A percentile compares a stretch with the other conserved stretches of the same genome.
These are phyloP conservation scores for Cyprinodon diabolis DNA, from an alignment of 2,797 vertebrate genomes.

Conservation along the genomic window DNA sequence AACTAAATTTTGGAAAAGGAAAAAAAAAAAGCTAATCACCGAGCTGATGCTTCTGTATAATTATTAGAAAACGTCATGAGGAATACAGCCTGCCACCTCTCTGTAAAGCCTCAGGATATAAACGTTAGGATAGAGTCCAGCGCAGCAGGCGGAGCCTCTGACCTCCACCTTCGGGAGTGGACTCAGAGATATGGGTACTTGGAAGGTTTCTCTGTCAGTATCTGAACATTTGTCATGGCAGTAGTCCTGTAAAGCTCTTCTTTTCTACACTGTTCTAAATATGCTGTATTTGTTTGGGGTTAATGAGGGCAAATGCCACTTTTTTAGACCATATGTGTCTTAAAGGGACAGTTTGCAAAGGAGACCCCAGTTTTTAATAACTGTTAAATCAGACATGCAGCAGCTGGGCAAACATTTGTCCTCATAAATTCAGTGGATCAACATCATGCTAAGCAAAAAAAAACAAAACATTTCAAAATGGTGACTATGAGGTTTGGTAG, in stretches of 20 bases:
- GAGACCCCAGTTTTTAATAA: conserved; percentile 19
- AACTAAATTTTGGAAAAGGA: conserved; percentile 30
- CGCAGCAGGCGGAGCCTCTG: conserved; percentile 54
- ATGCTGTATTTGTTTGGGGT: conserved; percentile 41
- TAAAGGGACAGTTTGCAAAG: conserved; percentile 48
- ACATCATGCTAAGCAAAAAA: conserved; percentile 21
- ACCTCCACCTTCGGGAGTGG: conserved; percentile 59
- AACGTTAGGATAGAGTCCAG: conserved; percentile 29
- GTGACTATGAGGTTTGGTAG: conserved; percentile 32
- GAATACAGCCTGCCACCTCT: conserved; percentile 43
- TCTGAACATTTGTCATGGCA: conserved; percentile 50
- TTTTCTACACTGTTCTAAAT: conserved; percentile 46
- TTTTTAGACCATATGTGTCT: conserved; percentile 52
- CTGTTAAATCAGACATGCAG: background rate
- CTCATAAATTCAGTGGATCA: background rate
- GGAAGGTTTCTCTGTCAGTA: conserved; percentile 55
- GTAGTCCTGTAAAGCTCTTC: conserved; percentile 34
- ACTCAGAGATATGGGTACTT: conserved; percentile 27
- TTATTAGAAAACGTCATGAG: conserved; percentile 28
- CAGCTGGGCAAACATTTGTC: background rate
- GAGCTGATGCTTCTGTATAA: conserved; percentile 41
- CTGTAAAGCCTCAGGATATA: conserved; percentile 57
- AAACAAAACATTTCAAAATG: conserved; percentile 23
- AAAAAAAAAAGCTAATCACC: conserved; percentile 28
- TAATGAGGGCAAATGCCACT: conserved; percentile 43